phyloP scores from a whole-genome alignment of 2,113 vertebrate species.

The Cochlearius cochlearius region DNA sequence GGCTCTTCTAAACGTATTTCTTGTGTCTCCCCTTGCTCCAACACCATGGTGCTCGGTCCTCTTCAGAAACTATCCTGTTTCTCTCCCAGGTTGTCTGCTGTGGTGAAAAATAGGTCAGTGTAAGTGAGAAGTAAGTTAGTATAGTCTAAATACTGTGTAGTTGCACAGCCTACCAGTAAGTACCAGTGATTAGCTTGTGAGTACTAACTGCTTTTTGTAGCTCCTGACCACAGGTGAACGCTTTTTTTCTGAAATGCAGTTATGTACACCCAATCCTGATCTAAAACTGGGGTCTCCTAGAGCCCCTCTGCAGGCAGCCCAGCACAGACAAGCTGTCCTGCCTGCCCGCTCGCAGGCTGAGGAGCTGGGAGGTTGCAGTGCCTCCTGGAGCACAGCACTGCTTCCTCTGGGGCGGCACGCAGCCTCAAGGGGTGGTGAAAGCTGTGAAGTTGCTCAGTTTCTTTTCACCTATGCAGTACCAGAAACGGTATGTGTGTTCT shows the following conservation, averaged over 20 bases:
- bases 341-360: too few relatives aligned
- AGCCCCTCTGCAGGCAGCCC: background rate
- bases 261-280: background rate
- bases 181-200: too few relatives aligned
- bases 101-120: background rate
- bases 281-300: background rate
- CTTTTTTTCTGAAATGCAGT: background rate
- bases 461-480: background rate
- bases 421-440: rapidly evolving
- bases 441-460: background rate
- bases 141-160: background rate
- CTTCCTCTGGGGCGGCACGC: rapidly evolving
- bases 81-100: background rate
- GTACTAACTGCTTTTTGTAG: background rate
- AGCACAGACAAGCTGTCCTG: rapidly evolving
- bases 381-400: background rate
- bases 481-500: background rate
- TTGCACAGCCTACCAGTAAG: background rate
- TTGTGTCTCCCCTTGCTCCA: background rate
- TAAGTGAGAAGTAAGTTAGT: background rate
- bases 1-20: rapidly evolving
- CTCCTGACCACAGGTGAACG: background rate
- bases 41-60: background rate
- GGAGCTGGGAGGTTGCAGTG: background rate
- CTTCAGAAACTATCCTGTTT: background rate